Evolutionary conservation across 37 sponge, comb jelly and placozoan species (phyloP).

Genomic region (Oopsacas minuta): DNA sequence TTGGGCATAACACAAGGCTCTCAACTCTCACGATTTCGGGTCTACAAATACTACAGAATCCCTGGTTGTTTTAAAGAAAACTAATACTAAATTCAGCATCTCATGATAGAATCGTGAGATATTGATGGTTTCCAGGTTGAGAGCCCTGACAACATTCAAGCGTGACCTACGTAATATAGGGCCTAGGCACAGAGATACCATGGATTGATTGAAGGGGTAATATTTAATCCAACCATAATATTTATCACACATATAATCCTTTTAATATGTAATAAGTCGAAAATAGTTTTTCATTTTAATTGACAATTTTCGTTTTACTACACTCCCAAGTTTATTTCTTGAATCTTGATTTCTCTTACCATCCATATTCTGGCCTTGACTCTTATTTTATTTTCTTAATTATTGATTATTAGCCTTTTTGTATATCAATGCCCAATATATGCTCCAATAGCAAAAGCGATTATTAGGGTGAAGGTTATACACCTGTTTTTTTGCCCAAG

Average conservation of each 20-base stretch:
- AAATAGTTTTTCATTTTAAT: background rate
- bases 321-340: background rate
- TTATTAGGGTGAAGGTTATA: background rate
- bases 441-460: background rate
- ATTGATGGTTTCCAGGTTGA: too few species aligned
- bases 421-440: slow-evolving; percentile 10
- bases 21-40: too few species aligned
- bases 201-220: background rate
- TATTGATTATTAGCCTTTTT: slow-evolving; percentile 5
- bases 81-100: too few species aligned
- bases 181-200: slow-evolving; percentile 1
- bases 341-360: background rate
- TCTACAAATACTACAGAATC: too few species aligned
- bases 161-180: background rate
- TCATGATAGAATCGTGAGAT: too few species aligned
- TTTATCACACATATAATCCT: background rate
- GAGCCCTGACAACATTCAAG: background rate
- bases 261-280: background rate
- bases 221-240: background rate
- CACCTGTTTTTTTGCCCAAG: slow-evolving; percentile 13
- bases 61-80: too few species aligned
- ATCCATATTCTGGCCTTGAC: background rate
- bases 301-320: slow-evolving; percentile 10
- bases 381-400: slow-evolving; percentile 2
- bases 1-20: too few species aligned